Percentiles rank a stretch among this genome's conserved stretches.
phyloP scores from a whole-genome alignment of 2,113 vertebrate species.

The Pollachius pollachius region DNA sequence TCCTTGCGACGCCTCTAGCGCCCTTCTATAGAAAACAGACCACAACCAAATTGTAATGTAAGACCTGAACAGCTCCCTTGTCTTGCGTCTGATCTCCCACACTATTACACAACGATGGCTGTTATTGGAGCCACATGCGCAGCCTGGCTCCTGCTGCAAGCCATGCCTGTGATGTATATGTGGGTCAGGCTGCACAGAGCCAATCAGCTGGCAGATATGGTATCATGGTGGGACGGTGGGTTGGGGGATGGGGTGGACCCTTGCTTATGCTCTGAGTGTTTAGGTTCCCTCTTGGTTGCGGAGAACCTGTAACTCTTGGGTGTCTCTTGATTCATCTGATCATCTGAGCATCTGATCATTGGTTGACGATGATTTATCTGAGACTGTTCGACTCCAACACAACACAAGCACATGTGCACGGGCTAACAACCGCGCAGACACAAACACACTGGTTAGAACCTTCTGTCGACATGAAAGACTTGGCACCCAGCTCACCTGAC shows the following conservation, averaged over 20 bases:
- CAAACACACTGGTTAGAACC: neutral
- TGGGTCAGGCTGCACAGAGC: neutral
- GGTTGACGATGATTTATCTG: too few species aligned
- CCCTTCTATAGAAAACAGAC: neutral
- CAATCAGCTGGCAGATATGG: neutral
- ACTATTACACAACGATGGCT: neutral
- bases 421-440: neutral
- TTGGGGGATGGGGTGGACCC: neutral
- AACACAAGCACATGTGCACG: neutral
- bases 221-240: constrained; percentile 2
- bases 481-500: neutral
- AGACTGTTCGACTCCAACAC: neutral
- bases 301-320: too few species aligned
- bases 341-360: too few species aligned
- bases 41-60: constrained; percentile 1
- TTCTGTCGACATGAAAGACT: neutral
- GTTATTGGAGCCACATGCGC: neutral
- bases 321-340: too few species aligned
- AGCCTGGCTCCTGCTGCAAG: neutral
- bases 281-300: too few species aligned
- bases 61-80: neutral
- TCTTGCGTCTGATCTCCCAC: constrained; percentile 3
- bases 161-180: neutral
- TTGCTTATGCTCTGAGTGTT: too few species aligned
- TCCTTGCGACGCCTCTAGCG: neutral